phyloP scores from a whole-genome alignment of 2,113 vertebrate species.

The Mastomys coucha region DNA sequence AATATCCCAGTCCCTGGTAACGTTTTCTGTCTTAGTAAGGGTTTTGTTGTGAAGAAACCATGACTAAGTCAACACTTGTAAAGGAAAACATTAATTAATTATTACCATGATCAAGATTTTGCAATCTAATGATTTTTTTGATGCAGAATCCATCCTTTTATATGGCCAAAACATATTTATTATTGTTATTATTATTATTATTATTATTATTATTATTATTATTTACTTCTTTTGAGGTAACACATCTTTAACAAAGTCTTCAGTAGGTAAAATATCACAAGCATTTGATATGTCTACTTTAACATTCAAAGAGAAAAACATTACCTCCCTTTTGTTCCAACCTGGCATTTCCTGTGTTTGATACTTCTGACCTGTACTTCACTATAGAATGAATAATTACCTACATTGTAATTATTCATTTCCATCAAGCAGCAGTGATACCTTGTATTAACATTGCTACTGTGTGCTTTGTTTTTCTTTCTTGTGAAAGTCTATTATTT shows the following conservation, averaged over 20 bases:
- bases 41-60: no score
- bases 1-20: background rate
- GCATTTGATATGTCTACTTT: conserved; percentile 13
- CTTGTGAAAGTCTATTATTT: background rate
- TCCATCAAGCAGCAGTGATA: background rate
- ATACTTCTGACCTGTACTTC: background rate
- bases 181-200: background rate
- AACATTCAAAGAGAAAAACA: conserved; percentile 37
- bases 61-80: background rate
- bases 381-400: background rate
- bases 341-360: background rate
- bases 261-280: background rate
- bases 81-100: no score
- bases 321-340: background rate
- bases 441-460: background rate
- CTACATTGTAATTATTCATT: background rate
- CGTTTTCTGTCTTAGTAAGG: background rate
- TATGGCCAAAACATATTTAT: background rate
- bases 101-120: background rate
- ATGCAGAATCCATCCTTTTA: background rate
- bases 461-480: background rate
- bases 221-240: background rate
- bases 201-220: background rate
- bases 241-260: background rate
- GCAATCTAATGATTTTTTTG: background rate